Conservation (phyloP, 2,113 vertebrate species). For the Danionella cerebrum region DNA sequence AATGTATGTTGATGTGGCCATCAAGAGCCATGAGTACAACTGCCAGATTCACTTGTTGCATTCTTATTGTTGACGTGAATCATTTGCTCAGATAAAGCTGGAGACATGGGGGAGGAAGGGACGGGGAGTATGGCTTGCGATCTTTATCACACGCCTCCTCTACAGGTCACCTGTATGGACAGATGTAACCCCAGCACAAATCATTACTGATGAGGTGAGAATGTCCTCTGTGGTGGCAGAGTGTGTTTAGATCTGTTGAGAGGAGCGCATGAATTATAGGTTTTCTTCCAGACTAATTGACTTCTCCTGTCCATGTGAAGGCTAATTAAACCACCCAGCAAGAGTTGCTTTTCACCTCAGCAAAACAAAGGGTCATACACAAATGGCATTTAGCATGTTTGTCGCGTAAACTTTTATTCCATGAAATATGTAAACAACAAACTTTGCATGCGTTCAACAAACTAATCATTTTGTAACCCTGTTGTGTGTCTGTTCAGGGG, state of each 20-base stretch:
- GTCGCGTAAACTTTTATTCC: too few relatives aligned
- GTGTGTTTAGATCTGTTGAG: neutral
- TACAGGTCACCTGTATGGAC: neutral
- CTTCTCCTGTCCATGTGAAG: neutral
- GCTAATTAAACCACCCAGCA: too few relatives aligned
- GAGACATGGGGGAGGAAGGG: neutral
- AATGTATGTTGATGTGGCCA: neutral
- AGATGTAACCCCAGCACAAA: neutral
- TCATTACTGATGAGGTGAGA: neutral
- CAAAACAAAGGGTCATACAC: too few relatives aligned
- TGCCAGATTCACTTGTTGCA: neutral
- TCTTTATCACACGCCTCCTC: neutral
- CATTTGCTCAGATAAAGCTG: neutral
- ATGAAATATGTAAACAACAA: too few relatives aligned
- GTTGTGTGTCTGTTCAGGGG: too few relatives aligned
- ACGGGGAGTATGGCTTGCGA: neutral
- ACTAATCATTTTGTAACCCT: too few relatives aligned
- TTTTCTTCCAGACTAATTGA: too few relatives aligned
- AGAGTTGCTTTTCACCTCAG: too few relatives aligned
- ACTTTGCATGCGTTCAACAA: too few relatives aligned
- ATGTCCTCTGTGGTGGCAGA: neutral
- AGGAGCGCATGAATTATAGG: too few relatives aligned
- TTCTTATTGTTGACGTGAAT: neutral
- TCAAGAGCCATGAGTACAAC: neutral
- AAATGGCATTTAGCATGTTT: too few relatives aligned